Percentiles rank a stretch among this genome's conserved stretches.
Evolutionary conservation across 1,140 invertebrate genomes (phyloP).

Genomic region (Microplitis demolitor): DNA sequence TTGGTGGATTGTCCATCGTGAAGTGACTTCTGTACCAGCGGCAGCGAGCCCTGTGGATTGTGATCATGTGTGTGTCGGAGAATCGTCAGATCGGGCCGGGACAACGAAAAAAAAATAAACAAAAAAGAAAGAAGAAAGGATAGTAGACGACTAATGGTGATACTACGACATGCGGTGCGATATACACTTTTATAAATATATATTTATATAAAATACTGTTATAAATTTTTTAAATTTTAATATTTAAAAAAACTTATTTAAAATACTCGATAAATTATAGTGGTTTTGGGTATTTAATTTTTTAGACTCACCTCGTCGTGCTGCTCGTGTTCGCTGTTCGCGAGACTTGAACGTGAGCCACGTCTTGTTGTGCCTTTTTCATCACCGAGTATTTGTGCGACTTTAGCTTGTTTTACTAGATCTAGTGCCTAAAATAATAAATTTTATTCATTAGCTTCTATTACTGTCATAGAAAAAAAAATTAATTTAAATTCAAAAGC

Average conservation of each 20-base stretch:
- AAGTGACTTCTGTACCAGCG: slow-evolving; percentile 56
- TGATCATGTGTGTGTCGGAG: slow-evolving; percentile 40
- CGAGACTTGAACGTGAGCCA: slow-evolving; percentile 56
- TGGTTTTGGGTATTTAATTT: background rate
- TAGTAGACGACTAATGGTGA: slow-evolving; percentile 58
- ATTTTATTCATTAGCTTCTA: slow-evolving; percentile 18
- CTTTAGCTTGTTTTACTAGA: slow-evolving; percentile 88
- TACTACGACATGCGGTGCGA: slow-evolving; percentile 53
- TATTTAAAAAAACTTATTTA: slow-evolving; percentile 4
- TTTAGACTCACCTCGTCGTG: slow-evolving; percentile 56
- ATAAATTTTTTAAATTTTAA: slow-evolving; percentile 17
- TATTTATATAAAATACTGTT: slow-evolving; percentile 22
- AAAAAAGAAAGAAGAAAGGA: slow-evolving; percentile 55
- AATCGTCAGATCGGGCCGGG: slow-evolving; percentile 55
- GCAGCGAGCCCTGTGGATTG: slow-evolving; percentile 52
- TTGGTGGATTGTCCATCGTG: slow-evolving; percentile 55
- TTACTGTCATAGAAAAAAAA: background rate
- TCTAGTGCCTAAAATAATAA: slow-evolving; percentile 76
- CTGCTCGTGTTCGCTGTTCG: slow-evolving; percentile 56
- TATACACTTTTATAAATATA: too few species aligned
- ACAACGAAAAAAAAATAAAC: slow-evolving; percentile 36
- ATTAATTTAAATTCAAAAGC: background rate
- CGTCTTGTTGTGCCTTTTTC: slow-evolving; percentile 55
- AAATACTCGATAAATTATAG: background rate
- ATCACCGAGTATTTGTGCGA: slow-evolving; percentile 71